A percentile compares a stretch with the other conserved stretches of the same genome.
Evolutionary conservation across 2,888 invertebrate species (phyloP).

Genomic region (Meghimatium bilineatum): DNA sequence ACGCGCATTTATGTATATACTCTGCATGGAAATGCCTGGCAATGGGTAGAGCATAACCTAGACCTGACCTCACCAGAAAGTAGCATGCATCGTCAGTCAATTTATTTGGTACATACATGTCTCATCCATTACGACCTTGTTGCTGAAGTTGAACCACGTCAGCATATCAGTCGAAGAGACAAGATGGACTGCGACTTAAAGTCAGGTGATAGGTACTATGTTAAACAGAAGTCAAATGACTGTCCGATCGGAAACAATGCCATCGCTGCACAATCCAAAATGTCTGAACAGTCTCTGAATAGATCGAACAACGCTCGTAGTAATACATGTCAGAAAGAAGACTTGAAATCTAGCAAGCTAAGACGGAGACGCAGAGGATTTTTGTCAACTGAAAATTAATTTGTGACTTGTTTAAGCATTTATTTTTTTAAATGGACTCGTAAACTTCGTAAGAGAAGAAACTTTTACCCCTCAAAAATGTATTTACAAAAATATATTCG

Average conservation of each 20-base stretch:
- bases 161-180: conserved; percentile 15
- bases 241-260: not conserved
- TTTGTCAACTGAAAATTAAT: conserved; percentile 14
- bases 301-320: not conserved
- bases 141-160: not conserved
- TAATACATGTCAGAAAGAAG: not conserved
- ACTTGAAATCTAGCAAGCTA: not conserved
- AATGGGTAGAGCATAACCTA: conserved; percentile 35
- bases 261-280: not conserved
- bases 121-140: conserved; percentile 37
- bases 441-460: not conserved
- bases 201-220: not conserved
- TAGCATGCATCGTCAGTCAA: conserved; percentile 3
- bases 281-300: not conserved
- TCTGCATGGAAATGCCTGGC: conserved; percentile 27
- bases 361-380: not conserved
- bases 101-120: conserved; percentile 31
- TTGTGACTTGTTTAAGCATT: not conserved
- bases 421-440: not conserved
- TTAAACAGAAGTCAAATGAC: not conserved
- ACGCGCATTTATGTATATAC: conserved; percentile 47
- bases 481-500: not conserved
- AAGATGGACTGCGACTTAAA: not conserved
- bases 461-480: not conserved
- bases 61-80: conserved; percentile 25